Base-by-base conservation (phyloP, 2,797 vertebrate genomes). In the Microhierax caerulescens region DNA sequence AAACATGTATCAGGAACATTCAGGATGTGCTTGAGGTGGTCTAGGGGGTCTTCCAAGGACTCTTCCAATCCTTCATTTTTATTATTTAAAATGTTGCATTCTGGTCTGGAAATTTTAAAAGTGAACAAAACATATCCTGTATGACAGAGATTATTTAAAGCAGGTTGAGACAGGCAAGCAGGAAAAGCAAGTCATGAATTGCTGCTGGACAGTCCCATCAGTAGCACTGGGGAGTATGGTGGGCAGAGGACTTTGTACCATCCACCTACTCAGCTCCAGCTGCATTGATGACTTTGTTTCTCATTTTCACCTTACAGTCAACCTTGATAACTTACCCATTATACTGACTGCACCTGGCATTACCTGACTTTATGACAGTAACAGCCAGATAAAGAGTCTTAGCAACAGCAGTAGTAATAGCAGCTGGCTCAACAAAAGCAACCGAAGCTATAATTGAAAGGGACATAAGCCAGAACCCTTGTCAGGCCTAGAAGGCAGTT, bases 371-470 rank as follows among this genome's bases (percentile, higher is more conserved):
- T 85, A 27, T 81, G 51, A 91, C 63, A 89, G 4, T 54, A 91
- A 85, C 22, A 94, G 56, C 21, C 37, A 88, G 93, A 84, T 79
- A 90, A 91, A 47, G 68, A 94, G 12, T n/a, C 88, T 77, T 92
- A 91, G 88, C 90, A 93, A 91, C 85, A 93, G 59, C 79, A 95
- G 61, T 73, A 91, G 36, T 7, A 19, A 70, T 9, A 90, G 83
- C 72, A 90, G 73, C 85, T 93, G 82, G 59, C 79, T 93, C 48
- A 94, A 85, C 36, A 94, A 87, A 91, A 85, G 56, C 79, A 90
- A 67, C 10, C 25, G 60, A 85, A 81, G 79, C 51, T 61, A 4
- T 63, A 95, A 76, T 15, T 69, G 69, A 93, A 89, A 70, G n/a
- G 45, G 88, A 90, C 43, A 77, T 43, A 90, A 85, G 72, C 56